Evolutionary conservation across 2,888 invertebrate genomes (phyloP), one percentile per base, ranked within the genome.

Genomic region (Sussaba pulchella): DNA sequence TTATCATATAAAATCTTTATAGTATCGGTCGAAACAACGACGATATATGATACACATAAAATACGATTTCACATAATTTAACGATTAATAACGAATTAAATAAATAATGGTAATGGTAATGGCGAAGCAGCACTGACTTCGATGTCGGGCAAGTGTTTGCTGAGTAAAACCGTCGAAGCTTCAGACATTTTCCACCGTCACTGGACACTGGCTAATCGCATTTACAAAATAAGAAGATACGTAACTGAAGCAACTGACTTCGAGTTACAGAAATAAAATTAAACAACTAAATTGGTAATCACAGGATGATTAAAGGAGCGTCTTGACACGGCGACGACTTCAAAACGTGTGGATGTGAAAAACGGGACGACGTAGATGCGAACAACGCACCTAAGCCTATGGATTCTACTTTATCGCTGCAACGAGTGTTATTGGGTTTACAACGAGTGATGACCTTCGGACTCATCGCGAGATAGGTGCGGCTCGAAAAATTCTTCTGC

Each of bases 131-230:
- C 41, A 93, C 94, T 93, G 92, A 96, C 97, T 95, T 97, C 97
- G 88, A 97, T 97, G 92, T 97, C 97, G 1, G 96, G 96, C 79
- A 96, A 89, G 89, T 97, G 96, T 88, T 94, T 95, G 91, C 96
- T 97, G 64, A 96, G 86, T 83, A 93, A 84, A 45, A 64, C 9
- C 4, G 9, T 17, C 43, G 50, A 71, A 50, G n/a, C 24, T 47
- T 17, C 31, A 0, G 72, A 75, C 75, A 80, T 80, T 47, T 74
- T 72, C n/a, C n/a, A n/a, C n/a, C n/a, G n/a, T n/a, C n/a, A n/a
- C n/a, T n/a, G n/a, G n/a, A n/a, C n/a, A n/a, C n/a, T n/a, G n/a
- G n/a, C n/a, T n/a, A n/a, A n/a, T n/a, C n/a, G n/a, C 6, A 31
- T 5, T 31, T 31, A 6, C 2, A 31, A 31, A 31, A 31, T 31